Conservation (phyloP, 1,140 invertebrate genomes). For the Zaprionus taronus region DNA sequence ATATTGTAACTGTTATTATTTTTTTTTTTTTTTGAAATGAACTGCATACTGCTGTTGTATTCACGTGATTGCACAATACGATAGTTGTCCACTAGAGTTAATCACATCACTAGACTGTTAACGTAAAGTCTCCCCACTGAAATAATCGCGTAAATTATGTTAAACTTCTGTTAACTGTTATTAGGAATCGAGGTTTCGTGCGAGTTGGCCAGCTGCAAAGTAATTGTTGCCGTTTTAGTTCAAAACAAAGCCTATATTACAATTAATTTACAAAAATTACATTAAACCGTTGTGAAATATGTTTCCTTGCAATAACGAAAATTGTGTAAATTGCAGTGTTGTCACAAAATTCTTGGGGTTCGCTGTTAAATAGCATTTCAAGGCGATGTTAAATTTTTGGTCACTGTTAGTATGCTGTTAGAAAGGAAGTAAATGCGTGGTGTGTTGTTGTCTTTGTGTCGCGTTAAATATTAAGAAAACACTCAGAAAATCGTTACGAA, state of each 20-base stretch:
- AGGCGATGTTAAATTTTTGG: conserved; percentile 22
- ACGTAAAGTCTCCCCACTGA: not conserved
- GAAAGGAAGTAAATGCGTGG: conserved; percentile 34
- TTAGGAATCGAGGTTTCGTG: conserved; percentile 11
- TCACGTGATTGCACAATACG: not conserved
- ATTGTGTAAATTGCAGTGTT: not conserved
- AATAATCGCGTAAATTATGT: conserved; percentile 1
- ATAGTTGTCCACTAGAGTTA: not conserved
- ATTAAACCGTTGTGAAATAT: not conserved
- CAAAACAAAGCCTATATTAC: not conserved
- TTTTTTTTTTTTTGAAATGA: not conserved
- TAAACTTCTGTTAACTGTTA: conserved; percentile 1
- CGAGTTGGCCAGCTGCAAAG: conserved; percentile 12
- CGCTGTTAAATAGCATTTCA: conserved; percentile 30
- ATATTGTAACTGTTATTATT: not conserved
- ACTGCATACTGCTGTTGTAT: not conserved
- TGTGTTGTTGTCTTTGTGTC: conserved; percentile 63
- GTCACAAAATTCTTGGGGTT: not conserved
- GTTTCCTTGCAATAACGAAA: not conserved
- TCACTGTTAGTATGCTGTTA: conserved; percentile 28
- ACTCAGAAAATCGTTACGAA: conserved; percentile 52
- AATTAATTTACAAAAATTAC: not conserved
- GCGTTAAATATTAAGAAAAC: conserved; percentile 66
- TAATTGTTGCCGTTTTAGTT: not conserved
- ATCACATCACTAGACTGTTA: not conserved